Evolutionary conservation across 2,113 vertebrate species (phyloP), one percentile per base, ranked within the genome.

Genomic region (Malurus elegans): DNA sequence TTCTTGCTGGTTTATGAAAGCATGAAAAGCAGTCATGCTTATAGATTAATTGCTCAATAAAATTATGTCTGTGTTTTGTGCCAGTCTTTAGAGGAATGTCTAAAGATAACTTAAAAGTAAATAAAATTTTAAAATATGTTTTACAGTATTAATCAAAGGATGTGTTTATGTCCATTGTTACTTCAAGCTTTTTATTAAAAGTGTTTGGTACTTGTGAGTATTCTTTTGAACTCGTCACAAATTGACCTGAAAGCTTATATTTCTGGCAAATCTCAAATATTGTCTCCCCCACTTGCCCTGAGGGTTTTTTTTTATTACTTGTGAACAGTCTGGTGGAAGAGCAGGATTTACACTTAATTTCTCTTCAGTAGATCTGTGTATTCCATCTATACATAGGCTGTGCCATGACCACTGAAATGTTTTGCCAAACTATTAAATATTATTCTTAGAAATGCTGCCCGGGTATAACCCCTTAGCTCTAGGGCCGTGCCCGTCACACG

Each of bases 331-430:
- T 66, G 31, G 18, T 91, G 44, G 84, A 89, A 79, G 44, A 83
- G 71, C 67, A 73, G 93, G 84, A 85, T 95, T 85, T 90, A 42
- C 91, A 85, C 81, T 86, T 83, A 91, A 91, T 95, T 96, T 95
- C 87, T 95, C 90, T 90, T 95, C 20, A 0, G 81, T 70, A 18
- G 34, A 38, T 48, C 62, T 62, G 2, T 10, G 9, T 61, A 18
- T 61, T 69, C 69, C 8, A 2, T 69, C 26, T 57, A 10, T 28
- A 44, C 2, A 56, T 40, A 69, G 61, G 32, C 28, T 69, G 54
- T 18, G n/a, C 80, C 5, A 6, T 48, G 40, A 79, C 64, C 86
- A 28, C 75, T 65, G 83, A 76, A 94, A 70, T 74, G 60, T 79
- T 92, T 72, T 91, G 48, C 50, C 78, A 57, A 87, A 54, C 62